These are phyloP conservation scores for Prionailurus bengalensis DNA, from an alignment of 2,113 vertebrate species.

Conservation along the genomic window DNA sequence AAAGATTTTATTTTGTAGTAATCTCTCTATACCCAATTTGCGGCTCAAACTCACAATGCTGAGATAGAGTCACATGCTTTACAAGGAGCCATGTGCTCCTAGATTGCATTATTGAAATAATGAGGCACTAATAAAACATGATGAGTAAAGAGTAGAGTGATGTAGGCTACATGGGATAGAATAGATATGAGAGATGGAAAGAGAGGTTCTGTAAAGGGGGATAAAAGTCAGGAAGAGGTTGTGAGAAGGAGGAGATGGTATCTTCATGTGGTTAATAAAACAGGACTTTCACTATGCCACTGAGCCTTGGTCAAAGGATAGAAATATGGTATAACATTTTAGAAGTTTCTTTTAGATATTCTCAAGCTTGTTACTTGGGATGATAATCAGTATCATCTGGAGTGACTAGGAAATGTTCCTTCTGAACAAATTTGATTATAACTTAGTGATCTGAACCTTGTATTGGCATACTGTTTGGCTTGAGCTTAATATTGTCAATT, in stretches of 20 bases:
- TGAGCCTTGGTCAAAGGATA: background rate
- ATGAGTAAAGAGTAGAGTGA: background rate
- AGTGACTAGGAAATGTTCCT: background rate
- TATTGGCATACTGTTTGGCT: background rate
- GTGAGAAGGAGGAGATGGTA: background rate
- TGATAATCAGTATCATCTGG: background rate
- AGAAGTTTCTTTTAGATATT: background rate
- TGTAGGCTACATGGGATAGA: background rate
- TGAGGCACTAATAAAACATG: background rate
- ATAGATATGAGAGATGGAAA: background rate
- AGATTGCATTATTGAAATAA: background rate
- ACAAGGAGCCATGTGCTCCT: no score
- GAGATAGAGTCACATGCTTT: no score
- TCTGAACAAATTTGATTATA: background rate
- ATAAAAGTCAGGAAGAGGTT: background rate
- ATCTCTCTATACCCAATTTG: no score
- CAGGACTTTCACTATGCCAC: no score
- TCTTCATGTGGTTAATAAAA: background rate
- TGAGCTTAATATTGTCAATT: background rate
- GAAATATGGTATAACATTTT: no score
- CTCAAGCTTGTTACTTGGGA: background rate
- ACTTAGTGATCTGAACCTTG: background rate
- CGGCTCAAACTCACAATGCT: no score
- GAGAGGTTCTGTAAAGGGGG: no score
- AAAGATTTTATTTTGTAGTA: no score